These are phyloP conservation scores for Osmerus eperlanus DNA, from an alignment of 2,113 vertebrate genomes.

Conservation along the genomic window DNA sequence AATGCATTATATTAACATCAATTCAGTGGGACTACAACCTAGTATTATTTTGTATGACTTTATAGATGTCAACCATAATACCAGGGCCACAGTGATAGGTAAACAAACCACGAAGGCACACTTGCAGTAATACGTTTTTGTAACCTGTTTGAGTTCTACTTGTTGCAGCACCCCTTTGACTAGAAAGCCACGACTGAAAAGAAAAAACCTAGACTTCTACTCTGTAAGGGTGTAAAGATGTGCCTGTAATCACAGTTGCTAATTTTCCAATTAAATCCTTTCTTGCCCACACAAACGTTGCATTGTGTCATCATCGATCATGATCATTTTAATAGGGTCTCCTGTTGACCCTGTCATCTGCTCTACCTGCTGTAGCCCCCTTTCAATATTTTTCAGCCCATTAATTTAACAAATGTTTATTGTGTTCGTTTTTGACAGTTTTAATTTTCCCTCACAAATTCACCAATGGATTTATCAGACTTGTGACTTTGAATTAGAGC, in stretches of 20 bases:
- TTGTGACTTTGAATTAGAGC: conserved; percentile 37
- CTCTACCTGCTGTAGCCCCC: conserved; percentile 71
- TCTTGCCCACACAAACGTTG: conserved; percentile 60
- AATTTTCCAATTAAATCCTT: conserved; percentile 68
- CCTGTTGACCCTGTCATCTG: conserved; percentile 80
- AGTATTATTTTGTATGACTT: too few relatives aligned
- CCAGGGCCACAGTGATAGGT: too few relatives aligned
- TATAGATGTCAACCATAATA: too few relatives aligned
- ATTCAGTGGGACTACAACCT: too few relatives aligned
- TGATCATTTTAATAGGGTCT: conserved; percentile 77
- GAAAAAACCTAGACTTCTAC: too few relatives aligned
- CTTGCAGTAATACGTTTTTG: too few relatives aligned
- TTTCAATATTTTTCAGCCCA: conserved; percentile 75
- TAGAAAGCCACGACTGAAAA: too few relatives aligned
- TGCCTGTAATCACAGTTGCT: conserved; percentile 44
- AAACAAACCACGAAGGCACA: too few relatives aligned
- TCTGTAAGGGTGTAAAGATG: conserved; percentile 31
- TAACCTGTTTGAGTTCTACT: too few relatives aligned
- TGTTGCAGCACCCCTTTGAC: too few relatives aligned
- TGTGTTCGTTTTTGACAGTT: conserved; percentile 77
- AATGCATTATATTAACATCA: too few relatives aligned
- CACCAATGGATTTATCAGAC: conserved; percentile 46
- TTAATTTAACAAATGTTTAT: conserved; percentile 85
- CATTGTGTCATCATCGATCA: conserved; percentile 75
- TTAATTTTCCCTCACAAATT: conserved; percentile 71